Base-by-base conservation (phyloP, 2,888 invertebrate species). In the Theretra japonica region DNA sequence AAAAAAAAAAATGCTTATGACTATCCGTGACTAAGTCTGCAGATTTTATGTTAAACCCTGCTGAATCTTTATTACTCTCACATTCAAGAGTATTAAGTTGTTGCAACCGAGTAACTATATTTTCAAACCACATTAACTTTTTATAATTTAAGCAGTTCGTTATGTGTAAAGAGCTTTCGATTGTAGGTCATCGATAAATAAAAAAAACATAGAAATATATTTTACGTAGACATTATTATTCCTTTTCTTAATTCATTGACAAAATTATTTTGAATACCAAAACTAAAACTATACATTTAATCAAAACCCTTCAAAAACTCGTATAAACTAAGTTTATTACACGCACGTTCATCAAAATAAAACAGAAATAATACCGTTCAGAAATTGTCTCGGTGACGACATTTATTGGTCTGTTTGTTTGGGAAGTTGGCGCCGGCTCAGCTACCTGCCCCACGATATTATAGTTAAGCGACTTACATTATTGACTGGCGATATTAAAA, bases 401-500 rank as follows among this genome's bases (percentile, higher is more conserved):
- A 80, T 90, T 92, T 92, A 92, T 92, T 88, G 90, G 88, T 90
- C 85, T 92, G 90, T 92, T 91, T 91, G 87, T 82, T 80, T 80
- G 82, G 81, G 80, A 85, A 84, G 77, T 82, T 86, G 90, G 89
- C 90, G 87, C 88, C 84, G 75, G 75, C 74, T 75, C 83, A 78
- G 77, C 82, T 86, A 88, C 89, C 90, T 90, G 88, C 72, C 71
- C 68, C 28, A 56, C 59, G 71, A 76, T 79, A 78, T 77, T 79
- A 79, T 80, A 81, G 82, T 79, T 81, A 79, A 82, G 78, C 76
- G 75, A 81, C 76, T 80, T 77, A 80, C 79, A 82, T 84, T 85
- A 87, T 85, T 80, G 82, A 83, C 81, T 79, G 76, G 77, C 77
- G 75, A 83, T 83, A 84, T 85, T 83, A 85, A 83, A 83, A 78